Evolutionary conservation across 35 echinoderm and acorn worm species (phyloP), one percentile per base, ranked within the genome.

Genomic region (Lytechinus pictus): DNA sequence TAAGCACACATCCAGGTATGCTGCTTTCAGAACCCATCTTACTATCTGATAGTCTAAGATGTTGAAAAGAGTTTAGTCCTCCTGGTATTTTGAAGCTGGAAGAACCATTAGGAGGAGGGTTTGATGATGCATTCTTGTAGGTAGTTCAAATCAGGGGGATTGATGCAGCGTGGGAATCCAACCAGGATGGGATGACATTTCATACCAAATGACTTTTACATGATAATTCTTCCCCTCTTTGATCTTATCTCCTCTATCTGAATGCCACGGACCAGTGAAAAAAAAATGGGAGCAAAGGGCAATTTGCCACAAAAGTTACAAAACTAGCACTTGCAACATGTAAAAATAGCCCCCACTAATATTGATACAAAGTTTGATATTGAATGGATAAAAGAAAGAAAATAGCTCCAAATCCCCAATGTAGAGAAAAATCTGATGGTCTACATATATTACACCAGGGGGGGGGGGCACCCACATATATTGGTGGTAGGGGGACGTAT

Each of bases 101-200:
- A 79, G 66, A 79, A 24, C 16, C 66, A 79, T 79, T 79, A 79
- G 66, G 19, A 79, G 66, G 19, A 79, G 19, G 66, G 66, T 24
- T 79, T 79, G 66, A 79, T 79, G 66, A 79, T 79, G 66, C 66
- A 24, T 79, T 79, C 19, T 79, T 79, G 66, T 79, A 79, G 66
- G 66, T 79, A 79, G 66, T 16, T 44, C 66, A 79, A 79, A 79
- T 79, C 66, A 79, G 66, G 66, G 66, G 66, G 66, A 79, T 79
- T 79, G 66, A 79, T 79, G 66, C 66, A 79, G 66, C 66, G 66
- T 79, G 66, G 66, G 66, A 79, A 79, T 79, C 66, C 66, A 79
- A 16, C 19, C 19, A 79, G 66, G 19, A 79, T 24, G 66, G 19
- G 66, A 79, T 79, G 66, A 79, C 19, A 79, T 79, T 79, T 79